These are phyloP conservation scores for Drosophila guanche DNA, from an alignment of 1,140 invertebrate species.

Conservation along the genomic window DNA sequence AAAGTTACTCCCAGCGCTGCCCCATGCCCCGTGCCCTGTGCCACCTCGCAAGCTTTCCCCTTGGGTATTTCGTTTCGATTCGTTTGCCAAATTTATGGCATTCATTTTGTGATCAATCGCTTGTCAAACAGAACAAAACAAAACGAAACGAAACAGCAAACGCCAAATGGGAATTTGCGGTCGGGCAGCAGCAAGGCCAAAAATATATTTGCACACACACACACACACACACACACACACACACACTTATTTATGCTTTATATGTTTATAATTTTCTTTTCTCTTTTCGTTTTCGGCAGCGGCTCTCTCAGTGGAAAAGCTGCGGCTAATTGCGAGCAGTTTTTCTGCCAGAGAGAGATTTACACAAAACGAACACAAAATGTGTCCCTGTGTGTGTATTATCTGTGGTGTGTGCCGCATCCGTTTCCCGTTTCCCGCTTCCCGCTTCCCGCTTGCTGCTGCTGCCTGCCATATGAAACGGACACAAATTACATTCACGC, in stretches of 20 bases:
- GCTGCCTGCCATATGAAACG: constrained; percentile 21
- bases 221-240: constrained; percentile 24
- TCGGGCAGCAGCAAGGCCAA: constrained; percentile 29
- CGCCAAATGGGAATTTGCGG: constrained; percentile 73
- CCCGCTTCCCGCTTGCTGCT: constrained; percentile 18
- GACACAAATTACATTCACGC: constrained; percentile 52
- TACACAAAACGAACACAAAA: constrained; percentile 58
- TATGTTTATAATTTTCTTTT: constrained; percentile 16
- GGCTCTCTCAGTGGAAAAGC: constrained; percentile 46
- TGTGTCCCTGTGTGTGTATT: constrained; percentile 16
- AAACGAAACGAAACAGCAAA: constrained; percentile 15
- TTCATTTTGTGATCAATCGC: constrained; percentile 72
- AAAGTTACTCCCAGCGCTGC: too few species aligned
- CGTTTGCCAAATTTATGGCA: constrained; percentile 65
- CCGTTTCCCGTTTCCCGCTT: neutral
- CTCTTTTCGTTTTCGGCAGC: neutral
- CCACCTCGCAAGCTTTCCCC: neutral
- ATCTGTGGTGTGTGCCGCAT: neutral
- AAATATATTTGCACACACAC: constrained; percentile 9
- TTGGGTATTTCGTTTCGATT: constrained; percentile 2
- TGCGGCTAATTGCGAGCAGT: constrained; percentile 66
- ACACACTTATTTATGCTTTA: constrained; percentile 46
- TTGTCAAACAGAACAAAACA: constrained; percentile 51
- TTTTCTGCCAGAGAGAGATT: constrained; percentile 60
- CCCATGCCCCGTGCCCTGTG: neutral